A percentile compares a stretch with the other conserved stretches of the same genome.
Evolutionary conservation across 2,113 vertebrate species (phyloP).

Genomic region (Piaya cayana): DNA sequence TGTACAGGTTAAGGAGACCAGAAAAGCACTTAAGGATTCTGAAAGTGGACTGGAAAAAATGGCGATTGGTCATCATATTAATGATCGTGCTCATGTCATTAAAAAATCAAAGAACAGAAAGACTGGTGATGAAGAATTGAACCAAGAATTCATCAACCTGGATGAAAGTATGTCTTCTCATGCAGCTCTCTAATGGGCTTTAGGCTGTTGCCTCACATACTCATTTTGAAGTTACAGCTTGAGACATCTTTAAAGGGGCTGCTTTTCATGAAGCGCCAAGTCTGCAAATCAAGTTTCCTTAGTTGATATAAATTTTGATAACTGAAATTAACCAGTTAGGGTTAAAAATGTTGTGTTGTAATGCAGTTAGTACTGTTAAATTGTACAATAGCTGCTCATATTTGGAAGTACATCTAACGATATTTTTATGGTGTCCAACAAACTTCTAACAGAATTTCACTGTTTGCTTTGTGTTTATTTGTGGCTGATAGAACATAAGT

Average conservation of each 20-base stretch:
- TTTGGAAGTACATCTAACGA: background rate
- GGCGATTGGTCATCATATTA: conserved; percentile 91
- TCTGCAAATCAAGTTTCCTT: background rate
- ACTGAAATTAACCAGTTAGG: background rate
- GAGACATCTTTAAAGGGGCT: background rate
- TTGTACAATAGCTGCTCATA: background rate
- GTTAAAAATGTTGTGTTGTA: background rate
- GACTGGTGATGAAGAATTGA: conserved; percentile 90
- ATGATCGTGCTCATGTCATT: conserved; percentile 88
- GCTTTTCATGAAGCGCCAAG: background rate
- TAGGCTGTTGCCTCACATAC: too few relatives aligned
- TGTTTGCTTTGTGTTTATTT: background rate
- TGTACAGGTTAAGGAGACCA: conserved; percentile 88
- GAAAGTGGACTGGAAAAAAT: conserved; percentile 91
- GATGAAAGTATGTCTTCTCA: conserved; percentile 83
- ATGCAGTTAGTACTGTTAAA: too few relatives aligned
- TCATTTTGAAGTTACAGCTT: too few relatives aligned
- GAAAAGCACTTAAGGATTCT: conserved; percentile 86
- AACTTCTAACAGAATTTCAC: background rate
- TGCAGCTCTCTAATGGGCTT: background rate
- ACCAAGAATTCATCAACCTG: conserved; percentile 94
- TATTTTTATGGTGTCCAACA: background rate
- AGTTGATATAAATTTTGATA: background rate
- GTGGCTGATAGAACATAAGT: background rate
- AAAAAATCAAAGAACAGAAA: conserved; percentile 86